Evolutionary conservation across 2,113 vertebrate genomes (phyloP).

Genomic region (Atrichornis clamosus): DNA sequence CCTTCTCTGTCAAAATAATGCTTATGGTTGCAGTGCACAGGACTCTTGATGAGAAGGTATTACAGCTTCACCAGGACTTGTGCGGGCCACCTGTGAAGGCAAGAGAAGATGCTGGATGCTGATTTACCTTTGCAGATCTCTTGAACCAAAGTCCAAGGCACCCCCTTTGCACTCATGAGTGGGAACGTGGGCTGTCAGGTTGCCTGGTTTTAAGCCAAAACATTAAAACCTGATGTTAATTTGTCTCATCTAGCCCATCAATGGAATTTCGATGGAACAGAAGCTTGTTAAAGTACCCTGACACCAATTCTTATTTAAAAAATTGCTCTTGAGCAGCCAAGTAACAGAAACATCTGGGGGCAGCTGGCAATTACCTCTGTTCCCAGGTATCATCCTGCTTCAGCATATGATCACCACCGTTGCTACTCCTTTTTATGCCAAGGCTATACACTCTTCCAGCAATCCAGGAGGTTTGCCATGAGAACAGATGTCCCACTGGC

Average conservation of each 20-base stretch:
- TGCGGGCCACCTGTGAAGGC: accelerated
- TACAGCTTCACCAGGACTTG: not conserved
- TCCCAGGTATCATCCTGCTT: not conserved
- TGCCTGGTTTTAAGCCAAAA: not conserved
- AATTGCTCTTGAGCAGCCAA: not conserved
- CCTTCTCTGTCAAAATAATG: not conserved
- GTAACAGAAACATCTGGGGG: accelerated
- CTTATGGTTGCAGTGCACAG: accelerated
- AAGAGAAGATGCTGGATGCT: not conserved
- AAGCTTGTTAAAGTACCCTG: not conserved
- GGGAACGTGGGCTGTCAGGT: not conserved
- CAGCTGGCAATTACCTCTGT: not conserved
- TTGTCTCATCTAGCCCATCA: not conserved
- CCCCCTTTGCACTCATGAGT: not conserved
- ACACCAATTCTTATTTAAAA: not conserved
- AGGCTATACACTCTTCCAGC: not conserved
- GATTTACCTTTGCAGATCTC: not conserved
- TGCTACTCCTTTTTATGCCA: not conserved
- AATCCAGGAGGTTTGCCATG: not conserved
- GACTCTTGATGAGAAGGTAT: too few species aligned
- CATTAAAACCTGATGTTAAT: not conserved
- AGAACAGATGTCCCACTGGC: not conserved
- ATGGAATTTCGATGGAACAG: not conserved
- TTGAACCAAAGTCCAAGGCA: not conserved
- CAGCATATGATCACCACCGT: not conserved